These are phyloP conservation scores for Plebejus argus DNA, from an alignment of 2,888 invertebrate genomes.

Conservation along the genomic window DNA sequence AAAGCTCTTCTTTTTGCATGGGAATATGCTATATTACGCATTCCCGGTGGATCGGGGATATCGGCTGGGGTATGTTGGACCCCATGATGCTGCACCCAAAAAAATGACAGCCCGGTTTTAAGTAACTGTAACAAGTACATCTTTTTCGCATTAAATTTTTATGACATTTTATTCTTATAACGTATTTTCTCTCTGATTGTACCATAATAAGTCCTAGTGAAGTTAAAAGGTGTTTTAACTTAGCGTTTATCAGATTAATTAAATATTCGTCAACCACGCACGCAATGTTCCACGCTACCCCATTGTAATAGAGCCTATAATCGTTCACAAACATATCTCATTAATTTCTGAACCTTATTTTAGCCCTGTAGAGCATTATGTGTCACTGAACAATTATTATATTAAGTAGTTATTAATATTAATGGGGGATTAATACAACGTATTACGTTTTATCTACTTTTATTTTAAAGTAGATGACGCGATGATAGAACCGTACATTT, in stretches of 20 bases:
- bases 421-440: slow-evolving; percentile 9
- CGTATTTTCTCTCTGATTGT: slow-evolving; percentile 11
- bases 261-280: slow-evolving; percentile 43
- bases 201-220: slow-evolving; percentile 33
- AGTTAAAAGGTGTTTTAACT: slow-evolving; percentile 49
- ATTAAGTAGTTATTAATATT: slow-evolving; percentile 27
- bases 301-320: slow-evolving; percentile 40
- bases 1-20: no score
- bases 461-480: background rate
- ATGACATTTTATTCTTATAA: no score
- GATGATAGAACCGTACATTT: background rate
- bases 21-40: no score
- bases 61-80: no score
- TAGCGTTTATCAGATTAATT: slow-evolving; percentile 51
- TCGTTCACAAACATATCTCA: slow-evolving; percentile 37
- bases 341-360: slow-evolving; percentile 31
- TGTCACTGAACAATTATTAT: slow-evolving; percentile 31
- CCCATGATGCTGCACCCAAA: no score
- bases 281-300: slow-evolving; percentile 45
- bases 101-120: no score
- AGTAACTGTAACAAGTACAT: no score
- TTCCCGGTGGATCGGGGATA: no score
- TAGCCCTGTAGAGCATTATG: slow-evolving; percentile 18
- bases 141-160: no score
- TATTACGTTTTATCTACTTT: background rate